Evolutionary conservation across 2,797 vertebrate genomes (phyloP).

Genomic region (Monodelphis domestica): DNA sequence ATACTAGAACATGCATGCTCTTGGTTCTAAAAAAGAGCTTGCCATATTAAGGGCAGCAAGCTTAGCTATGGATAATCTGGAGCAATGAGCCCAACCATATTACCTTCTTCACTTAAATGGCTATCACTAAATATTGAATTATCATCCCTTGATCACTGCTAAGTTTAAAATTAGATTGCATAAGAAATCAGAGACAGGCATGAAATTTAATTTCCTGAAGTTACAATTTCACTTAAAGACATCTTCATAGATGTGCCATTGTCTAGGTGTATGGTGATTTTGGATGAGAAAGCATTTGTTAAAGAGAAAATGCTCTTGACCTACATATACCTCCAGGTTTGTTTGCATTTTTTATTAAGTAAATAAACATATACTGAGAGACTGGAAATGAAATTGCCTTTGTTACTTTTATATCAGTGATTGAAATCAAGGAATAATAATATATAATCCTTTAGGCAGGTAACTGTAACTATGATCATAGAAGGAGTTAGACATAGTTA

Average conservation of each 20-base stretch:
- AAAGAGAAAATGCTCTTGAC: conserved; percentile 36
- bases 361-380: conserved; percentile 48
- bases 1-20: conserved; percentile 19
- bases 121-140: neutral
- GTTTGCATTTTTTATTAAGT: too few species aligned
- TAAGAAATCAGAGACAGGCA: conserved; percentile 46
- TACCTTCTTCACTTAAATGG: conserved; percentile 20
- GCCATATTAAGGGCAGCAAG: conserved; percentile 23
- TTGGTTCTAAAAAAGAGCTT: neutral
- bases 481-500: too few species aligned
- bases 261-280: conserved; percentile 7
- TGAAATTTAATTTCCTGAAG: too few species aligned
- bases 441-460: too few species aligned
- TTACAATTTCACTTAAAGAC: conserved; percentile 45
- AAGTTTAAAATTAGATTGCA: conserved; percentile 36
- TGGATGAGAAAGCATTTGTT: conserved; percentile 35
- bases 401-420: too few species aligned
- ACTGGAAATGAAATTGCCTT: too few species aligned
- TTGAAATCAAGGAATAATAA: too few species aligned
- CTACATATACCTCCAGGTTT: neutral
- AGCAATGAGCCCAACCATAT: conserved; percentile 29
- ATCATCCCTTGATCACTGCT: neutral
- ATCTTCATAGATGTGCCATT: conserved; percentile 1
- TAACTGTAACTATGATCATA: too few species aligned
- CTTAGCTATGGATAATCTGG: conserved; percentile 36